Conservation (phyloP, 2,888 invertebrate genomes). For the Erebia ligea region DNA sequence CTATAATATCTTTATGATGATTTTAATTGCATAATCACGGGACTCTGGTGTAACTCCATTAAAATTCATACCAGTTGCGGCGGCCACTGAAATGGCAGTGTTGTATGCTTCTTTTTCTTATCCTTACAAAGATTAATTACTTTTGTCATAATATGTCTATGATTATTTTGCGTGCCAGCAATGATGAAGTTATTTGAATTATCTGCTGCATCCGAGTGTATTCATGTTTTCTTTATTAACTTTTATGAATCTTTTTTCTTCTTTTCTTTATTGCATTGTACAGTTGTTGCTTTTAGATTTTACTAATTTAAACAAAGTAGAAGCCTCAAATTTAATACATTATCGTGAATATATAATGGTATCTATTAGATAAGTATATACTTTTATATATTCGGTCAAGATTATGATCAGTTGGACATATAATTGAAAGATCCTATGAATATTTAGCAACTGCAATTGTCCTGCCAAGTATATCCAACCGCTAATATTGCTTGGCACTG, state of each 20-base stretch:
- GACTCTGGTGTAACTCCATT: background rate
- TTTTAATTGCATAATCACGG: slow-evolving; percentile 1
- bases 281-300: background rate
- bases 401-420: slow-evolving; percentile 39
- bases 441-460: slow-evolving; percentile 60
- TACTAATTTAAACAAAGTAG: background rate
- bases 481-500: slow-evolving; percentile 31
- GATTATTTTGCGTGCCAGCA: background rate
- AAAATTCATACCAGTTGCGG: background rate
- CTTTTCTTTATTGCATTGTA: too few species aligned
- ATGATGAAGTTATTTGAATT: background rate
- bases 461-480: slow-evolving; percentile 49
- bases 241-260: background rate
- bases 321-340: background rate
- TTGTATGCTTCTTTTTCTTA: background rate
- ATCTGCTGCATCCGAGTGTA: background rate
- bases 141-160: background rate
- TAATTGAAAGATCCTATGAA: slow-evolving; percentile 63
- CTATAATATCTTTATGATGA: background rate
- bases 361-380: slow-evolving; percentile 5
- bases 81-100: background rate
- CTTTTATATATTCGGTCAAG: slow-evolving; percentile 14
- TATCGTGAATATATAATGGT: too few species aligned
- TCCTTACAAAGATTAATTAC: background rate
- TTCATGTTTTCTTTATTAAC: slow-evolving; percentile 4